Percentiles rank a stretch among this genome's conserved stretches.
phyloP scores from a whole-genome alignment of 1,140 invertebrate genomes.

The Heliconius hermathena region DNA sequence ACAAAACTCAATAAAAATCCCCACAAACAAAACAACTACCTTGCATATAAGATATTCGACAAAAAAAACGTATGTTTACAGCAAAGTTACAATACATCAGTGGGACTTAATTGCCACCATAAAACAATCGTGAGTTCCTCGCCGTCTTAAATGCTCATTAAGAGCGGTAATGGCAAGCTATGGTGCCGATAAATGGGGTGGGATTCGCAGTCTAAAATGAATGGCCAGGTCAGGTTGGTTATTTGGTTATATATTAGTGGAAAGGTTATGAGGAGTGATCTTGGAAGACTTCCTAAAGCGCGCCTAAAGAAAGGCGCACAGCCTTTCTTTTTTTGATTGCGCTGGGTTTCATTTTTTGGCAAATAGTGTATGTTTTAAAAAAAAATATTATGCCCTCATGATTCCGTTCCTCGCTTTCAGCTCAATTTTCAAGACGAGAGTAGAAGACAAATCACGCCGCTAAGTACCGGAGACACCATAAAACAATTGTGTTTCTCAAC shows the following conservation, averaged over 20 bases:
- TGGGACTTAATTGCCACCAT: conserved; percentile 62
- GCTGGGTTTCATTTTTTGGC: too few relatives aligned
- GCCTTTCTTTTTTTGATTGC: too few relatives aligned
- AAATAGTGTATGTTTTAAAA: too few relatives aligned
- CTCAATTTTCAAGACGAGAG: too few relatives aligned
- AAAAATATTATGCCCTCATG: too few relatives aligned
- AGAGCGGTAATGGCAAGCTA: conserved; percentile 56
- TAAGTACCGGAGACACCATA: too few relatives aligned
- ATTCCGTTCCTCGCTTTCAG: too few relatives aligned
- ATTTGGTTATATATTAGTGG: conserved; percentile 11
- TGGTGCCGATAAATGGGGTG: conserved; percentile 54
- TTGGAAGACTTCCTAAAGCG: neutral
- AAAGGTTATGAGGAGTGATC: neutral
- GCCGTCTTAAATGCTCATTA: conserved; percentile 65
- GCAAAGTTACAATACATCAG: conserved; percentile 49
- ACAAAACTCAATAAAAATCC: neutral
- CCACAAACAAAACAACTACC: neutral
- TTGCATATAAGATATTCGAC: neutral
- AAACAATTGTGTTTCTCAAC: neutral
- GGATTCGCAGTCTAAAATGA: conserved; percentile 34
- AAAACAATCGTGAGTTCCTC: conserved; percentile 64
- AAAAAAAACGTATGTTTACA: conserved; percentile 16
- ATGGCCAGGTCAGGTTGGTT: conserved; percentile 9
- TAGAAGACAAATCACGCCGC: too few relatives aligned
- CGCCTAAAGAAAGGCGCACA: too few relatives aligned